Evolutionary conservation across 2,888 invertebrate genomes (phyloP).

Genomic region (Zaprionus obscuricornis): DNA sequence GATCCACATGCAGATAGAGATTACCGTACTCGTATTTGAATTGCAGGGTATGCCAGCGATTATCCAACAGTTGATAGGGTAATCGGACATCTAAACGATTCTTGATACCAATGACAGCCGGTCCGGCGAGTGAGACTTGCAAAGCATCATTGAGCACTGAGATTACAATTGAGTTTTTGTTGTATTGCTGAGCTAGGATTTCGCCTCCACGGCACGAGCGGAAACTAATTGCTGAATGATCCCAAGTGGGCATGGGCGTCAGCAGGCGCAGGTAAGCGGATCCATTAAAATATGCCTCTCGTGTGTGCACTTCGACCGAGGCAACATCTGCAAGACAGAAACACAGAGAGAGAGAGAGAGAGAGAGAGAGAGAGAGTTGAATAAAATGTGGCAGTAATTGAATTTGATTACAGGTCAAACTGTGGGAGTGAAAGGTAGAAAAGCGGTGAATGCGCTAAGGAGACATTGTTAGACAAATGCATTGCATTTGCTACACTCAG

Average conservation of each 20-base stretch:
- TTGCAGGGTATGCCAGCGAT: conserved; percentile 89
- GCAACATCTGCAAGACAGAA: conserved; percentile 72
- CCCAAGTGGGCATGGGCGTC: conserved; percentile 90
- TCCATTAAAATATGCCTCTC: conserved; percentile 93
- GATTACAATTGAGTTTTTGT: conserved; percentile 86
- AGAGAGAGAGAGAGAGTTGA: conserved; percentile 28
- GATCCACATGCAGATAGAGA: conserved; percentile 82
- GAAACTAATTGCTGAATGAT: conserved; percentile 92
- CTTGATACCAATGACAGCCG: conserved; percentile 84
- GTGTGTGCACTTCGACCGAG: conserved; percentile 81
- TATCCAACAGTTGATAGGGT: conserved; percentile 89
- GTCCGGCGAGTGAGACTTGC: conserved; percentile 85
- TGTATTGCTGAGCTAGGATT: conserved; percentile 88
- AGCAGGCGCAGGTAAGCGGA: conserved; percentile 89
- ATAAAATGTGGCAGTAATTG: conserved; percentile 52
- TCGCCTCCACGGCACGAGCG: conserved; percentile 91
- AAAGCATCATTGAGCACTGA: conserved; percentile 86
- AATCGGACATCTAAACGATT: conserved; percentile 87
- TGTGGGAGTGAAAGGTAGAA: neutral
- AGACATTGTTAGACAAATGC: too few species aligned
- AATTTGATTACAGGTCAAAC: conserved; percentile 53
- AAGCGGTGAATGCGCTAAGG: neutral
- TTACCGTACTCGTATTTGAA: conserved; percentile 83
- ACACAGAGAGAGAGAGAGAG: conserved; percentile 34
- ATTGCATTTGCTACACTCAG: too few species aligned